A percentile compares a stretch with the other conserved stretches of the same genome.
Conservation (phyloP, 2,113 vertebrate species). For the Cynoglossus semilaevis region DNA sequence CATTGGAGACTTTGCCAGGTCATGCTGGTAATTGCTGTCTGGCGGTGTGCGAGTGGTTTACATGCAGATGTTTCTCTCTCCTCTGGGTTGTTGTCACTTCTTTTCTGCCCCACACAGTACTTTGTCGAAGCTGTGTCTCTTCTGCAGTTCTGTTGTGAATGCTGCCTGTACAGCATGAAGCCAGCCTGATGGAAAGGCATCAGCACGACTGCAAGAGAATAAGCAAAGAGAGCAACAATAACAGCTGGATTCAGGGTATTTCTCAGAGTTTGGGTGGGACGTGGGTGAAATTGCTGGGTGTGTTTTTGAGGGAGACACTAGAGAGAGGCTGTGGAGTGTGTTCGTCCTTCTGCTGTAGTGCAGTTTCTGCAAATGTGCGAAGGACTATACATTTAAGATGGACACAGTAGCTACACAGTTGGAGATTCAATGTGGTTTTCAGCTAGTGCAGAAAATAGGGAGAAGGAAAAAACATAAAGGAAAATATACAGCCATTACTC, state of each 20-base stretch:
- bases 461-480: neutral
- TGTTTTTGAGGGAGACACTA: conserved; percentile 48
- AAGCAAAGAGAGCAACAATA: conserved; percentile 72
- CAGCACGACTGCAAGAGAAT: conserved; percentile 29
- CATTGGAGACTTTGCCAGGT: conserved; percentile 9
- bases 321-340: conserved; percentile 16
- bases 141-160: conserved; percentile 15
- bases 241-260: conserved; percentile 64
- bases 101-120: conserved; percentile 23
- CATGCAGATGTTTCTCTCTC: conserved; percentile 16
- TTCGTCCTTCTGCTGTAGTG: conserved; percentile 27
- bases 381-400: conserved; percentile 47
- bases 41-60: conserved; percentile 14
- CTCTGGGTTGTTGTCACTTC: conserved; percentile 36
- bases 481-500: conserved; percentile 35
- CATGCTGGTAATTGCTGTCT: conserved; percentile 29
- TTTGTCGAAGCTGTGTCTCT: conserved; percentile 18
- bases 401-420: neutral
- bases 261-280: conserved; percentile 73
- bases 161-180: conserved; percentile 12
- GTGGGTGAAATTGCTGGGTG: conserved; percentile 72
- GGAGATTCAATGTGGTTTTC: conserved; percentile 40
- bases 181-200: conserved; percentile 28
- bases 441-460: conserved; percentile 13
- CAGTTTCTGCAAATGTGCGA: conserved; percentile 38